Evolutionary conservation across 1,140 invertebrate species (phyloP), one percentile per base, ranked within the genome.

Genomic region (Diachasmimorpha longicaudata): DNA sequence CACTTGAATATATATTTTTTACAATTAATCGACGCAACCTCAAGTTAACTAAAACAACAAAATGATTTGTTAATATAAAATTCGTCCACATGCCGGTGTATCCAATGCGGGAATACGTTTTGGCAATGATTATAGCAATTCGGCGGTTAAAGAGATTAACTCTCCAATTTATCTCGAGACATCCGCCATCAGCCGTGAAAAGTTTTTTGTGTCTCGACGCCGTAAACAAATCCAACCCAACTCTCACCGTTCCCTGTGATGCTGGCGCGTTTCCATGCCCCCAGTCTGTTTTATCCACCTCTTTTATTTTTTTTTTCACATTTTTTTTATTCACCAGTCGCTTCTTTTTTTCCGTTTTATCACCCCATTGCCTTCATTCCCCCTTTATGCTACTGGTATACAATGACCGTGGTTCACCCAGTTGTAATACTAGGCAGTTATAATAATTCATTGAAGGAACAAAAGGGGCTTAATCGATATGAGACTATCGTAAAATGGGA

Each of bases 111-210:
- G 21, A 14, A 39, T 72, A 55, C 46, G 48, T 72, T 69, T 72
- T 75, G 75, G 74, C 78, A 79, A 75, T 69, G 67, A 25, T 63
- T 63, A 68, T 48, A 48, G 63, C 72, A 37, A 63, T 52, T 79
- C 55, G 75, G 36, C 48, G 74, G 74, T 75, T 75, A 70, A 77
- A 79, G 72, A 79, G 75, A 79, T 79, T 79, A 79, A 79, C 72
- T 79, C 76, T 79, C 63, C 75, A 77, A 76, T 79, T 79, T 79
- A 79, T 79, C 58, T 77, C 72, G 69, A 25, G 69, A 48, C 58
- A 70, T 76, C 58, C 72, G 72, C 58, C 72, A 79, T 79, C 75
- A 77, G 75, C 75, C 55, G 69, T 63, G 68, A 36, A 75, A 75
- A 79, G 44, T 79, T 75, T 79, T 76, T 79, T 76, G 52, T 68